phyloP scores from a whole-genome alignment of 2,888 invertebrate genomes.

The Ecdyonurus torrentis region DNA sequence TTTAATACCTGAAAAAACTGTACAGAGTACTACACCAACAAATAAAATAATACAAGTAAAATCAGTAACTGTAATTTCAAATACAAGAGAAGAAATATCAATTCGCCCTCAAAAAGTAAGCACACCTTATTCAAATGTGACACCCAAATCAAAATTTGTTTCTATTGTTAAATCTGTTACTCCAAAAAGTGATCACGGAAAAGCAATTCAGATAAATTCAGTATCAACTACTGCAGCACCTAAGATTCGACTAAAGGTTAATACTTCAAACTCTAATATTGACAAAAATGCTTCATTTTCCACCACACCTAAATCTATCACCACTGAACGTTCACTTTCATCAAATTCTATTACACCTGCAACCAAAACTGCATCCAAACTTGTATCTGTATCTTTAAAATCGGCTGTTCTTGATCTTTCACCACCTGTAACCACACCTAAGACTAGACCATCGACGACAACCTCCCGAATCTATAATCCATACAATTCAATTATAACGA shows the following conservation, averaged over 20 bases:
- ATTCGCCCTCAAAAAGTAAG: not conserved
- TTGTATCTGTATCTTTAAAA: not conserved
- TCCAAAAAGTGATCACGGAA: not conserved
- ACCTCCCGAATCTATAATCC: not conserved
- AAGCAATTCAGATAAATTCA: not conserved
- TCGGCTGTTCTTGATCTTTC: not conserved
- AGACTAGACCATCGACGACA: not conserved
- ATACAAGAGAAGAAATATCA: not conserved
- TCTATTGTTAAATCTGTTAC: not conserved
- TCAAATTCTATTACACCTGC: not conserved
- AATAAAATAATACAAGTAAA: not conserved
- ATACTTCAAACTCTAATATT: not conserved
- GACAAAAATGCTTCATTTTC: not conserved
- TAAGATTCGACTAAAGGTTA: not conserved
- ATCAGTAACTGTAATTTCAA: not conserved
- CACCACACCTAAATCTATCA: not conserved
- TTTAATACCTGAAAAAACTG: not conserved
- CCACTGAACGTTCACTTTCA: not conserved
- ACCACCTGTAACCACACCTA: not conserved
- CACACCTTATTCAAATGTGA: not conserved
- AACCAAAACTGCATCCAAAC: not conserved
- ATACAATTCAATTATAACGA: not conserved
- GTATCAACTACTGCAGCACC: not conserved
- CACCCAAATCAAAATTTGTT: not conserved
- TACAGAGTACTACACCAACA: not conserved